Conservation (phyloP, 1,140 invertebrate species). For the Aphaenogaster ashmeadi region DNA sequence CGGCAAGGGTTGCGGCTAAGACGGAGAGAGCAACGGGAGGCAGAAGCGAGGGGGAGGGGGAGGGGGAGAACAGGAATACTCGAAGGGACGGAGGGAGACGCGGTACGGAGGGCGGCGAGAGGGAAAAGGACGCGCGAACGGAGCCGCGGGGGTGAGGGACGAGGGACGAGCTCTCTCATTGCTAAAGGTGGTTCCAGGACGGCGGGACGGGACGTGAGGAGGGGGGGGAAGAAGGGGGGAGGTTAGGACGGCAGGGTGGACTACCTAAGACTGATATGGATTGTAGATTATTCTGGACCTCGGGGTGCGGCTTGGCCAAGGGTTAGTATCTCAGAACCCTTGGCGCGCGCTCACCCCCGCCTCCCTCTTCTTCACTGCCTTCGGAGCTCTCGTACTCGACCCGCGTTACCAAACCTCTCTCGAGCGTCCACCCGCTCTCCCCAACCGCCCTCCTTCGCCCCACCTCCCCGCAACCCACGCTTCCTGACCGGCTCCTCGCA, state of each 20-base stretch:
- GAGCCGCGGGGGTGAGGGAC: conserved; percentile 42
- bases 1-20: conserved; percentile 86
- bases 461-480: conserved; percentile 53
- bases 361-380: conserved; percentile 73
- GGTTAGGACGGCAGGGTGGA: conserved; percentile 80
- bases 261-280: conserved; percentile 88
- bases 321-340: conserved; percentile 86
- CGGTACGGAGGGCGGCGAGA: conserved; percentile 66
- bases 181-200: conserved; percentile 79
- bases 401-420: conserved; percentile 80
- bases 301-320: conserved; percentile 87
- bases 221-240: conserved; percentile 3
- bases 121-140: conserved; percentile 66
- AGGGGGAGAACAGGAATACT: conserved; percentile 68
- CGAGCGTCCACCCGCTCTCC: conserved; percentile 63
- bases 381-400: conserved; percentile 70
- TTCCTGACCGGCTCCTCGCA: conserved; percentile 69
- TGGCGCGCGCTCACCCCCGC: conserved; percentile 78
- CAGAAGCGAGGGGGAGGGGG: conserved; percentile 51
- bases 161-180: conserved; percentile 71
- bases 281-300: conserved; percentile 88
- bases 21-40: conserved; percentile 79
- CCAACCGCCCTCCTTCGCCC: conserved; percentile 63
- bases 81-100: conserved; percentile 68
- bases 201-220: conserved; percentile 59